Base-by-base conservation (phyloP, 2,888 invertebrate genomes). In the Alloscopus bannaensis region DNA sequence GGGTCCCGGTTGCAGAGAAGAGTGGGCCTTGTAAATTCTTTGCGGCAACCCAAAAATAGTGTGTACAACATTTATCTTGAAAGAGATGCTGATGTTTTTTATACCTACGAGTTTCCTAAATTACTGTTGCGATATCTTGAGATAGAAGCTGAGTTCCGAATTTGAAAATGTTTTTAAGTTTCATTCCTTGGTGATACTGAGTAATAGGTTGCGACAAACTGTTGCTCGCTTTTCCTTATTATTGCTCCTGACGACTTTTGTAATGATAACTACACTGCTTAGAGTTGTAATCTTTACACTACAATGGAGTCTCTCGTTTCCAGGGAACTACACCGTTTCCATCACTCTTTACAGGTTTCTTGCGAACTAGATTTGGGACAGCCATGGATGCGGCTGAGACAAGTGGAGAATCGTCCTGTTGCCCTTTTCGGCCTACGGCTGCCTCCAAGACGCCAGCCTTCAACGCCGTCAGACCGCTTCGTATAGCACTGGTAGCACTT, bases 251-350 rank as follows among this genome's bases (percentile, higher is more conserved):
- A 36, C 31, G 18, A 60, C 24, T 24, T 20, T 31, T 52, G 47
- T 18, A 55, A 55, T n/a, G n/a, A 36, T 16, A 18, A 59, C 29
- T 59, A 31, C n/a, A 8, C 11, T 59, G 36, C n/a, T 59, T n/a
- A n/a, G n/a, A n/a, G 36, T 29, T 59, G 16, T 13, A 28, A 8
- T 24, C 22, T 28, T 29, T 29, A 40, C 20, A 76, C 87, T 88
- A 89, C 85, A 89, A 87, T 24, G 95, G 95, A 83, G 95, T 95
- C 89, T 95, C 95, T 88, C 94, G 94, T 87, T 94, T 91, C 93
- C 95, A 93, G 86, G 94, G 94, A 87, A 95, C 93, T 84, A 94
- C 94, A 89, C 94, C 94, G 36, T 88, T 88, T 73, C 88, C 82
- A 3, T 83, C 55, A 76, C 73, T 72, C 55, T 80, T 78, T 13